Percentiles rank a stretch among this genome's conserved stretches.
Evolutionary conservation across 2,888 invertebrate species (phyloP).

Genomic region (Drosophila paracracens): DNA sequence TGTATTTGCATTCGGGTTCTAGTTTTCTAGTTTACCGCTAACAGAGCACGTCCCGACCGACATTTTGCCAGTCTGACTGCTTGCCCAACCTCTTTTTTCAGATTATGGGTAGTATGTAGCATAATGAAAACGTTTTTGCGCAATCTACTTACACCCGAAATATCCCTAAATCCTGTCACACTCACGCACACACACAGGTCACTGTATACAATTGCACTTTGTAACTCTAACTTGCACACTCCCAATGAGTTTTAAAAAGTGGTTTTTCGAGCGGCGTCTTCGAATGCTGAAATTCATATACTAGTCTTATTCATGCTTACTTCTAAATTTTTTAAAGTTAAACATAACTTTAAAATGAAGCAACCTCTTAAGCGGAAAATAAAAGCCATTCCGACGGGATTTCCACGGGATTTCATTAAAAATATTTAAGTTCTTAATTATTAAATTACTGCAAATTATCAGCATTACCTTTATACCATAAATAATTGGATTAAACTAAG

Average conservation of each 20-base stretch:
- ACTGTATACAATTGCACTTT: slow-evolving; percentile 31
- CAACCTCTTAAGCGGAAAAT: neutral
- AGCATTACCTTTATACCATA: neutral
- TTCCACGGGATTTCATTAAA: neutral
- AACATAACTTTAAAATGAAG: neutral
- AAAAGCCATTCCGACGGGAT: neutral
- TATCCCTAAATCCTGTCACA: slow-evolving; percentile 18
- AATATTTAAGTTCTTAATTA: neutral
- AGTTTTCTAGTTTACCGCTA: slow-evolving; percentile 27
- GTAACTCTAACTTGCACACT: slow-evolving; percentile 29
- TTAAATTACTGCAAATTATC: neutral
- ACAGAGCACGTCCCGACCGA: slow-evolving; percentile 42
- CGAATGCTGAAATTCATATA: neutral
- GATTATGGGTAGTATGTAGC: slow-evolving; percentile 54
- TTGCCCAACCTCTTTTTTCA: slow-evolving; percentile 33
- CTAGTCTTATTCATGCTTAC: neutral
- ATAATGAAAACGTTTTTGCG: slow-evolving; percentile 55
- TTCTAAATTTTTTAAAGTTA: neutral
- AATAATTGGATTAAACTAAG: neutral
- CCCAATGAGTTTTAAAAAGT: slow-evolving; percentile 25
- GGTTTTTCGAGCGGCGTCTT: neutral
- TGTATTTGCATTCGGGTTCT: slow-evolving; percentile 50
- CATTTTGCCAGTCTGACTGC: slow-evolving; percentile 31
- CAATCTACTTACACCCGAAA: slow-evolving; percentile 22
- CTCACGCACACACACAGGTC: neutral